These are phyloP conservation scores for Callionymus lyra DNA, from an alignment of 2,113 vertebrate genomes.

Conservation along the genomic window DNA sequence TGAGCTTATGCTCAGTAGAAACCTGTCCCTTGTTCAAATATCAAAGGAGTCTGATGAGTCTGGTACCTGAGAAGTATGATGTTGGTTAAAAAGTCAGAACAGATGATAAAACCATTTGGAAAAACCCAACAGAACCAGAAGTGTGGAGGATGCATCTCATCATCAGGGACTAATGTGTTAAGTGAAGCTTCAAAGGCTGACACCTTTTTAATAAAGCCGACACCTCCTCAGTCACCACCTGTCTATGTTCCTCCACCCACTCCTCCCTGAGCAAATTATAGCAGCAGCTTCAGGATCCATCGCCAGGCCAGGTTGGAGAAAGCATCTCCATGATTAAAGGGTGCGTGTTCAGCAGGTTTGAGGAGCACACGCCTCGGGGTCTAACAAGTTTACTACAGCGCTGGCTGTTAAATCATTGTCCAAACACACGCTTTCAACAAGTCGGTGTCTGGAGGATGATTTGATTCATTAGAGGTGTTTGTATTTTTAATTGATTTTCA, in stretches of 20 bases:
- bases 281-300: constrained; percentile 37
- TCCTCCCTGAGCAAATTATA: constrained; percentile 58
- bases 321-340: constrained; percentile 50
- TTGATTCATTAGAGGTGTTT: background rate
- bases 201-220: constrained; percentile 26
- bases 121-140: too few species aligned
- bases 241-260: constrained; percentile 46
- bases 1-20: too few species aligned
- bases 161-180: constrained; percentile 9
- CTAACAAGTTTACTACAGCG: constrained; percentile 31
- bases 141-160: too few species aligned
- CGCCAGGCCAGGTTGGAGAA: constrained; percentile 45
- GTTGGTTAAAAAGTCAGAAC: too few species aligned
- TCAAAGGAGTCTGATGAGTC: too few species aligned
- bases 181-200: constrained; percentile 37
- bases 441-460: constrained; percentile 1
- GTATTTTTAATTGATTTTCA: too few species aligned
- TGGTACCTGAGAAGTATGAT: too few species aligned
- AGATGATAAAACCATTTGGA: too few species aligned
- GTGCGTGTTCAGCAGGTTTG: constrained; percentile 46
- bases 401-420: constrained; percentile 25
- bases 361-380: constrained; percentile 34
- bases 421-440: constrained; percentile 4
- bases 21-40: too few species aligned
- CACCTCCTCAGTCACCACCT: constrained; percentile 45